Percentiles rank a stretch among this genome's conserved stretches.
phyloP scores from a whole-genome alignment of 2,113 vertebrate genomes.

The Brachirus orientalis region DNA sequence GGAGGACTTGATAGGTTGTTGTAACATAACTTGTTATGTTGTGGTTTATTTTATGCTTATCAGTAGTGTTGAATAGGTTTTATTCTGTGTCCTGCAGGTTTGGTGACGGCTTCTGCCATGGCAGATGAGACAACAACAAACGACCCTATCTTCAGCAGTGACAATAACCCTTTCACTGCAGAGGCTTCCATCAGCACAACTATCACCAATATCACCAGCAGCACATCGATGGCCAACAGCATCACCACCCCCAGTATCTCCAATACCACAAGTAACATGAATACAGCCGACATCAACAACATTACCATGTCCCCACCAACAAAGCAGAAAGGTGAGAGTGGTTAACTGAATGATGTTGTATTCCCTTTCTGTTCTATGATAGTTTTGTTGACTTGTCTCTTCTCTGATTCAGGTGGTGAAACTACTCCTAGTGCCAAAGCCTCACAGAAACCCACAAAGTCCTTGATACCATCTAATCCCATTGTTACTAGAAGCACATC shows the following conservation, averaged over 20 bases:
- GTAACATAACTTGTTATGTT: neutral
- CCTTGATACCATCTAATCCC: neutral
- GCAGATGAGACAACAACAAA: fast-evolving
- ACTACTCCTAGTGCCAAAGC: neutral
- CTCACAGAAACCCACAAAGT: fast-evolving
- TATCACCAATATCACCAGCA: neutral
- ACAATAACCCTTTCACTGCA: fast-evolving
- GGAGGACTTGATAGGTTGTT: too few relatives aligned
- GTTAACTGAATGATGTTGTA: neutral
- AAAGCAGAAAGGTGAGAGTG: conserved; percentile 4
- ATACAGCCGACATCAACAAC: neutral
- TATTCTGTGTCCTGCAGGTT: conserved; percentile 29
- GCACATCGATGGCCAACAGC: neutral
- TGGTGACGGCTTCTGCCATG: conserved; percentile 10
- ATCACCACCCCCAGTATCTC: fast-evolving
- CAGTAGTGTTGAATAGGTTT: neutral
- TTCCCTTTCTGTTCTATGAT: neutral
- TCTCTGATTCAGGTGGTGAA: neutral
- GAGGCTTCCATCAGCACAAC: fast-evolving
- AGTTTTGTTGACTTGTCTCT: neutral
- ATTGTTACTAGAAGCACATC: fast-evolving
- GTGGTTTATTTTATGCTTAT: neutral
- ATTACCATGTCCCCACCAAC: neutral
- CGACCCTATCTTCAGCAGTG: fast-evolving
- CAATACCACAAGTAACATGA: neutral